Percentiles rank a stretch among this genome's conserved stretches.
phyloP scores from a whole-genome alignment of 2,113 vertebrate species.

The Cyrtonyx montezumae region DNA sequence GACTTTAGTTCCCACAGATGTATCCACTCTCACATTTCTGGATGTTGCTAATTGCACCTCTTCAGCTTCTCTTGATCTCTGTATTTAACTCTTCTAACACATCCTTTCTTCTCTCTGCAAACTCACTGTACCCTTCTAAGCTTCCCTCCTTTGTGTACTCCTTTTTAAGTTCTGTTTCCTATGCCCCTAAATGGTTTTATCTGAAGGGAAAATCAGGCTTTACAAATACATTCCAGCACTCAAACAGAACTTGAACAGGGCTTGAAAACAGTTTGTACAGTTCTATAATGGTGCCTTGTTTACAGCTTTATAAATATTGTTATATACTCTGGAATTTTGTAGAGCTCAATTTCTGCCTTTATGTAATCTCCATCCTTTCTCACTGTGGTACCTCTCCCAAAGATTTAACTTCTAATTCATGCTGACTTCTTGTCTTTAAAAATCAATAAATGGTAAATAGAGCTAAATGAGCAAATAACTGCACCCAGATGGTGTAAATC shows the following conservation, averaged over 20 bases:
- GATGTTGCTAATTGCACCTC: not conserved
- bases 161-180: not conserved
- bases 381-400: not conserved
- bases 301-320: not conserved
- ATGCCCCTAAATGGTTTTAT: not conserved
- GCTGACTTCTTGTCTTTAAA: not conserved
- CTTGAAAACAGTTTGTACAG: not conserved
- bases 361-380: not conserved
- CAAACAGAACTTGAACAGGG: not conserved
- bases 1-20: conserved; percentile 7
- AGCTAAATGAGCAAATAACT: not conserved
- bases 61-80: conserved; percentile 13
- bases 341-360: not conserved
- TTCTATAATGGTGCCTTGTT: conserved; percentile 24
- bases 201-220: not conserved
- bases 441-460: not conserved
- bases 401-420: not conserved
- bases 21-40: conserved; percentile 31
- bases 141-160: not conserved
- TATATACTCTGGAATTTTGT: not conserved
- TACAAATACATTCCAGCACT: not conserved
- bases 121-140: not conserved
- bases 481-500: not conserved
- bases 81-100: not conserved
- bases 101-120: not conserved